These are phyloP conservation scores for Enteromius afrohamiltoni DNA, from an alignment of 2,797 vertebrate species.

Conservation along the genomic window DNA sequence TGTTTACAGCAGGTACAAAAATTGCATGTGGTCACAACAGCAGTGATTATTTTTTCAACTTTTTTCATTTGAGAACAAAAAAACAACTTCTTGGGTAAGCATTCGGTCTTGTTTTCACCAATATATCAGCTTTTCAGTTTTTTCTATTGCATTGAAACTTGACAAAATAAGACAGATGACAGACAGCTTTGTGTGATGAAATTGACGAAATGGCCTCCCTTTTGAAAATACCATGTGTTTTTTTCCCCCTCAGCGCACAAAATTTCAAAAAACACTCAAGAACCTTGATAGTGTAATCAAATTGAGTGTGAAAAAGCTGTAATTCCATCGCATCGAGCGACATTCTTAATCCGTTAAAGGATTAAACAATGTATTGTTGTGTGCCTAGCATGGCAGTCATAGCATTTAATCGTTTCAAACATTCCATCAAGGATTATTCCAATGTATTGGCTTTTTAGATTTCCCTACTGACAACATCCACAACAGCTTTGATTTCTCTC, in stretches of 20 bases:
- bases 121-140: conserved; percentile 4
- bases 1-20: not conserved
- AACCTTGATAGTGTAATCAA: conserved; percentile 63
- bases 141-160: not conserved
- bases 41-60: conserved; percentile 33
- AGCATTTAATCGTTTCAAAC: conserved; percentile 69
- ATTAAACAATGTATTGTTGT: conserved; percentile 63
- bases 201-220: not conserved
- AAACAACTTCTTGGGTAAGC: conserved; percentile 1
- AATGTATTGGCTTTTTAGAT: conserved; percentile 52
- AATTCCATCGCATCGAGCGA: conserved; percentile 62
- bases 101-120: conserved; percentile 16
- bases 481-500: not conserved
- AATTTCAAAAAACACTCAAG: conserved; percentile 39
- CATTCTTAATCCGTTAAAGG: conserved; percentile 66
- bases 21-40: not conserved
- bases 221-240: not conserved
- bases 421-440: conserved; percentile 63
- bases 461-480: conserved; percentile 54
- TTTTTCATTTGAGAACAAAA: conserved; percentile 20
- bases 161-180: conserved; percentile 27
- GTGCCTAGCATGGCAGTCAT: conserved; percentile 61
- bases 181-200: conserved; percentile 3
- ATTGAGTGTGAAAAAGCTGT: conserved; percentile 66
- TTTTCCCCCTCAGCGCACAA: conserved; percentile 26